Evolutionary conservation across 2,797 vertebrate genomes (phyloP), one percentile per base, ranked within the genome.

Genomic region (Pipistrellus kuhlii): DNA sequence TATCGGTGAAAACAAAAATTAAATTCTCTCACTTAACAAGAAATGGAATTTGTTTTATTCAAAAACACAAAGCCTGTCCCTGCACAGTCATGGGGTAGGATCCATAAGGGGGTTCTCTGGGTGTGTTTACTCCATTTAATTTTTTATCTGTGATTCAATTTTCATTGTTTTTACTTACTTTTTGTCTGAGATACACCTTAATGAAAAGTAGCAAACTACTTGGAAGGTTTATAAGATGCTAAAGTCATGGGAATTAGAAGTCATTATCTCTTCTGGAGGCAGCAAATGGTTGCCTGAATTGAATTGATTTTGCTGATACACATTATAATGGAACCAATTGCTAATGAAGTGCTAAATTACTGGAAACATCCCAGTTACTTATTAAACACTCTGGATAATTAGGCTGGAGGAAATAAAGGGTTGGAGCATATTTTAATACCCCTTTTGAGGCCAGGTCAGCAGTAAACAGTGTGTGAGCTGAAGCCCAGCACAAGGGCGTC

Each of bases 331-430:
- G 95, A 96, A 93, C 85, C 95, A 93, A 95, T 97, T 97, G 93
- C 87, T 97, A 98, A 98, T 83, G 96, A 97, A 97, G 94, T 94
- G 96, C 96, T 97, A 90, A 98, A 98, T 98, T 97, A 95, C 96
- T 95, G 93, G 97, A 96, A 97, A 91, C 82, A 97, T 97, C 97
- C 97, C 96, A 84, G 82, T 96, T 98, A 97, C 96, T 98, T 98
- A 97, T 98, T 96, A 98, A 97, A 97, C 96, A 96, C 95, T 97
- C 96, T 89, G 92, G 94, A 94, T 98, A 97, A 98, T 98, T 96
- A 97, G 96, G 90, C 96, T 59, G 69, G 96, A 87, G 78, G 55
- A 48, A 97, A 96, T 91, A 93, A 87, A 93, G 87, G 75, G 59
- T 44, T 84, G 92, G 84, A 93, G 82, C 71, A 5, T 77, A 48